phyloP scores from a whole-genome alignment of 37 sponge, comb jelly and placozoan genomes.

The Petrosia ficiformis region DNA sequence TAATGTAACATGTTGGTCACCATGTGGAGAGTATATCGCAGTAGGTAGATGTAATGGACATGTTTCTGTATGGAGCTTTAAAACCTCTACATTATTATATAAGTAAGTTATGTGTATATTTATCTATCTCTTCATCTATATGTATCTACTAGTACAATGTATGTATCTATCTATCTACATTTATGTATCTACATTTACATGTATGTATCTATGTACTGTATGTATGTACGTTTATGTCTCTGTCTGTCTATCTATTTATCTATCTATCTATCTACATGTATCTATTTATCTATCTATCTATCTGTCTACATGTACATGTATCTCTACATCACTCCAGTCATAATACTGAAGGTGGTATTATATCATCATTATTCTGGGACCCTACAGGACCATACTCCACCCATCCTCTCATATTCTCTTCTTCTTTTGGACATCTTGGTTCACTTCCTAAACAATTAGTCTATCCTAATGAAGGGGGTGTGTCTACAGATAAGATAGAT shows the following conservation, averaged over 20 bases:
- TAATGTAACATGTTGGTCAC: constrained; percentile 62
- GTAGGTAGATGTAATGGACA: constrained; percentile 46
- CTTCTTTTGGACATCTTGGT: constrained; percentile 41
- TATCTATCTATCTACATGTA: not conserved
- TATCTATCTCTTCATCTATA: no score
- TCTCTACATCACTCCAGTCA: not conserved
- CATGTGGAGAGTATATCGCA: constrained; percentile 40
- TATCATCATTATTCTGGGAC: not conserved
- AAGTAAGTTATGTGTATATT: no score
- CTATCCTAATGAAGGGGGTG: constrained; percentile 8
- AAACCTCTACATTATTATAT: not conserved
- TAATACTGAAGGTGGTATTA: not conserved
- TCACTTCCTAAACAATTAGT: constrained; percentile 14
- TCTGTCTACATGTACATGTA: not conserved
- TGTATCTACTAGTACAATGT: no score
- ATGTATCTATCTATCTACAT: not conserved
- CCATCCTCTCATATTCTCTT: not conserved
- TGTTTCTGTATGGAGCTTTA: constrained; percentile 37
- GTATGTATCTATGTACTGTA: not conserved
- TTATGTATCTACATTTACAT: not conserved
- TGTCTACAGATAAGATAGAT: not conserved
- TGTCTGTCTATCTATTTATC: not conserved
- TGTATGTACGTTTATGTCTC: no score
- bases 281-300: not conserved
- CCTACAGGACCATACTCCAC: not conserved